These are phyloP conservation scores for Drosophila quadrilineata DNA, from an alignment of 1,140 invertebrate genomes.

Conservation along the genomic window DNA sequence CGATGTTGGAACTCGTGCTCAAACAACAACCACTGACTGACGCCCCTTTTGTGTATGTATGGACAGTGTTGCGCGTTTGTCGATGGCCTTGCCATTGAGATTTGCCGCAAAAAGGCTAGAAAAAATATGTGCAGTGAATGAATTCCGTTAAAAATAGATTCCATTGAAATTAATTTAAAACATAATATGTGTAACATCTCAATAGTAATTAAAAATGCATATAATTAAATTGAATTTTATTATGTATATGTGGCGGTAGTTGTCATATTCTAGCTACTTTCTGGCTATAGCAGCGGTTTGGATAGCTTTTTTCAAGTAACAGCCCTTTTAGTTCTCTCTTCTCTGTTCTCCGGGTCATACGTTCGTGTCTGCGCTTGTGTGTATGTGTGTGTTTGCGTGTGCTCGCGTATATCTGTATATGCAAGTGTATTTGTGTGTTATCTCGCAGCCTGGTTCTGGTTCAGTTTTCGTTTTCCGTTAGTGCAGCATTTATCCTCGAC, in stretches of 20 bases:
- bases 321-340: slow-evolving; percentile 36
- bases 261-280: slow-evolving; percentile 17
- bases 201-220: too few relatives aligned
- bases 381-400: slow-evolving; percentile 12
- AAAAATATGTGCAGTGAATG: not conserved
- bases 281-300: slow-evolving; percentile 2
- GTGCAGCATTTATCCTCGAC: slow-evolving; percentile 62
- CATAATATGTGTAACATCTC: too few relatives aligned
- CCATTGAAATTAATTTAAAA: too few relatives aligned
- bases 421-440: slow-evolving; percentile 43
- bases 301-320: slow-evolving; percentile 14
- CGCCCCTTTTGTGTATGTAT: slow-evolving; percentile 30
- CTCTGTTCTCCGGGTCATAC: slow-evolving; percentile 16
- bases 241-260: not conserved
- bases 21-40: slow-evolving; percentile 43
- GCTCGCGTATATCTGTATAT: slow-evolving; percentile 10
- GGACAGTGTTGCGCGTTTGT: slow-evolving; percentile 7
- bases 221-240: not conserved
- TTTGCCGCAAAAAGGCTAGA: slow-evolving; percentile 15
- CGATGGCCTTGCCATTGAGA: not conserved
- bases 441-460: slow-evolving; percentile 51
- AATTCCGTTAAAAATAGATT: too few relatives aligned
- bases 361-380: slow-evolving; percentile 9
- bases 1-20: slow-evolving; percentile 26
- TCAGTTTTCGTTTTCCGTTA: slow-evolving; percentile 54